A percentile compares a stretch with the other conserved stretches of the same genome.
Evolutionary conservation across 2,797 vertebrate genomes (phyloP).

Genomic region (Cyclura pinguis): DNA sequence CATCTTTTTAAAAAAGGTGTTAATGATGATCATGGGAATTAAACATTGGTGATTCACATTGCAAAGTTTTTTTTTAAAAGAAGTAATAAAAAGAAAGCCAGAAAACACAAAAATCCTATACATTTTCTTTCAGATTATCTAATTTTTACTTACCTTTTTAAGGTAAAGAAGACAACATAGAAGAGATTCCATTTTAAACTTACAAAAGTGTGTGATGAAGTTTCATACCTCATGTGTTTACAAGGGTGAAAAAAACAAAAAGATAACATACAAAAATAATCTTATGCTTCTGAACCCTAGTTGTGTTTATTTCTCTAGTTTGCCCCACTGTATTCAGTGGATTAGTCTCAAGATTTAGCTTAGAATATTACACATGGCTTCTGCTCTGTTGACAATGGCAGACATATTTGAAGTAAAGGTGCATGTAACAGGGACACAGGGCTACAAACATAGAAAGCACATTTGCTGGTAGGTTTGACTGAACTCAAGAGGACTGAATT

Average conservation of each 20-base stretch:
- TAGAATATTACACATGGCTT: neutral
- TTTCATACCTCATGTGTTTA: neutral
- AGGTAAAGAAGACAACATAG: neutral
- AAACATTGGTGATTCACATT: constrained; percentile 49
- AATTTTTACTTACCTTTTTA: constrained; percentile 33
- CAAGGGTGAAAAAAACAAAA: neutral
- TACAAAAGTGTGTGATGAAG: constrained; percentile 34
- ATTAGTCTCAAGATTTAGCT: neutral
- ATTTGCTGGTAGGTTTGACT: neutral
- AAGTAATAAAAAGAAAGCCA: constrained; percentile 44
- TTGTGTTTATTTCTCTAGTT: neutral
- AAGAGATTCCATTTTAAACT: constrained; percentile 43
- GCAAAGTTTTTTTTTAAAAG: constrained; percentile 11
- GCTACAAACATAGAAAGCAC: neutral
- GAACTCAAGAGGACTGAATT: neutral
- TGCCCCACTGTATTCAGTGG: neutral
- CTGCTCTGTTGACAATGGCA: neutral
- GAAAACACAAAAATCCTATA: constrained; percentile 48
- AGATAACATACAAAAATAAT: constrained; percentile 18
- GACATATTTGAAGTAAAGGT: neutral
- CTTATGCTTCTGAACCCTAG: neutral
- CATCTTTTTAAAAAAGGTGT: constrained; percentile 66
- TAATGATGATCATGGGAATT: constrained; percentile 71
- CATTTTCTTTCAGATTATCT: constrained; percentile 42
- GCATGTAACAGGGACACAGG: neutral